Base-by-base conservation (phyloP, 2,888 invertebrate genomes). In the Hyposoter dolosus region DNA sequence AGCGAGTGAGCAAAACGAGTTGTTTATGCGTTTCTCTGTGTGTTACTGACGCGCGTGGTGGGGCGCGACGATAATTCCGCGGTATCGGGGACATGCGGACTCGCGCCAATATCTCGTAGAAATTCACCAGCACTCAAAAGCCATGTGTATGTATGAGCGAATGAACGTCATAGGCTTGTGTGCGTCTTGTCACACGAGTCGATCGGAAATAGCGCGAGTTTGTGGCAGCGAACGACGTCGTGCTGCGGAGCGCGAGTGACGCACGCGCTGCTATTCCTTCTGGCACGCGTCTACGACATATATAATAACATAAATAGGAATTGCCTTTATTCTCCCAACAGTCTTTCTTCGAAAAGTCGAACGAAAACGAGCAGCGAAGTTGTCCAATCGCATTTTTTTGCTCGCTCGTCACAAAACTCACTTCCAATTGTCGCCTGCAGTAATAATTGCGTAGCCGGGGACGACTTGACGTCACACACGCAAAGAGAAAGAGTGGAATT, bases 181-280 rank as follows among this genome's bases (percentile, higher is more conserved):
- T 88, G 86, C 68, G 77, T 84, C 89, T 90, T 90, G 89, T 89
- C 88, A 89, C 88, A 89, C 87, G 88, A 85, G 89, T 91, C 86
- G 89, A 89, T 90, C 91, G 89, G 92, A 92, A 92, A 92, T 92
- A 92, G 89, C 90, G 47, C 89, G 90, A 89, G 92, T 91, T 75
- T 78, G 40, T n/a, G 56, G 77, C 85, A 63, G 77, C 85, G 83
- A 77, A 85, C 75, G 90, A 87, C 88, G 88, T 86, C 74, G 35
- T 35, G 35, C 35, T 35, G 76, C 89, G 80, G 45, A 88, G 87
- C 43, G 40, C 60, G 45, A 89, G 88, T 91, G 93, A 92, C 93
- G 92, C 92, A 92, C 92, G 92, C 90, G 90, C 90, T 89, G 89
- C 89, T 79, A 56, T 88, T 90, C n/a, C 15, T 50, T 89, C 91